These are phyloP conservation scores for Chaetorhynchus papuensis DNA, from an alignment of 2,113 vertebrate species.

Conservation along the genomic window DNA sequence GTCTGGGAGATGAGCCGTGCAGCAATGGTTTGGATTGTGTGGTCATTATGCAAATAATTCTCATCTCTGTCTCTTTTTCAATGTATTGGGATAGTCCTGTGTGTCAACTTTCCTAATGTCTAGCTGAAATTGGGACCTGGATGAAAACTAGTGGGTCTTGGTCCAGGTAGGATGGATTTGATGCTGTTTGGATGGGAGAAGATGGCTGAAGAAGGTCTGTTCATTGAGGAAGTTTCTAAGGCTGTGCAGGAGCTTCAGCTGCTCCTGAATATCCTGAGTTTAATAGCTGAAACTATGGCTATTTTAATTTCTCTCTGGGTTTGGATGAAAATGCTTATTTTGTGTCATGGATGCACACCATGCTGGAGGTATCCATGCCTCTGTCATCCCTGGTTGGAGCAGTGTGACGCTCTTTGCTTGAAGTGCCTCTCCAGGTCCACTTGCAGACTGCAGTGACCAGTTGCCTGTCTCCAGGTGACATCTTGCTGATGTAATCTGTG, in stretches of 20 bases:
- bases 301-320: neutral
- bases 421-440: neutral
- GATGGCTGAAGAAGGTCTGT: neutral
- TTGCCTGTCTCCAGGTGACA: neutral
- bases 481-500: neutral
- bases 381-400: neutral
- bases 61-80: conserved; percentile 14
- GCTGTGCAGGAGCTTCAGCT: neutral
- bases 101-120: neutral
- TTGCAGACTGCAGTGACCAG: neutral
- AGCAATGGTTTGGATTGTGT: neutral
- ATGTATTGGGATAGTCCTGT: neutral
- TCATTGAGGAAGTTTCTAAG: neutral
- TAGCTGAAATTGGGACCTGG: conserved; percentile 14
- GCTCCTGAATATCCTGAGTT: neutral
- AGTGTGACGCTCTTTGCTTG: neutral
- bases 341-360: neutral
- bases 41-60: neutral
- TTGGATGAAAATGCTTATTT: neutral
- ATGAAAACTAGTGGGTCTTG: conserved; percentile 27
- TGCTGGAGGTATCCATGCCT: neutral
- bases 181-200: neutral
- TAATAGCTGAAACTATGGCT: neutral
- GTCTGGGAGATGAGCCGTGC: neutral
- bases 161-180: conserved; percentile 14